phyloP scores from a whole-genome alignment of 2,888 invertebrate genomes.

The Agrotis segetum region DNA sequence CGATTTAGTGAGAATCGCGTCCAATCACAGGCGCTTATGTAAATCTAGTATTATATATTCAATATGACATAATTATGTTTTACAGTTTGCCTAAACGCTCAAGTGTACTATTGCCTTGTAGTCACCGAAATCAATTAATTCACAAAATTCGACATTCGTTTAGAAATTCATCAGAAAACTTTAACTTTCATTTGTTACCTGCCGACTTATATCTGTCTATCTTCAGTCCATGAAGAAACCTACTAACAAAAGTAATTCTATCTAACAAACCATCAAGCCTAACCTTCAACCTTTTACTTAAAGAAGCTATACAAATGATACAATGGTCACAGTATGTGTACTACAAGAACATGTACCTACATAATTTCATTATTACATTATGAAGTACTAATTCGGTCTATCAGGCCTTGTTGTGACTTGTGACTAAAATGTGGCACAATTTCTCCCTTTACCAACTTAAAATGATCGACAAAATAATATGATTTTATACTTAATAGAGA shows the following conservation, averaged over 20 bases:
- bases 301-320: constrained; percentile 15
- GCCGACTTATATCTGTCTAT: not conserved
- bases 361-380: not conserved
- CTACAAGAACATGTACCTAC: not conserved
- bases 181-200: not conserved
- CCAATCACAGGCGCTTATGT: too few relatives aligned
- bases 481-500: too few relatives aligned
- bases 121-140: not conserved
- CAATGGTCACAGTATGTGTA: not conserved
- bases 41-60: too few relatives aligned
- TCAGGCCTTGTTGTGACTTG: too few relatives aligned
- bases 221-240: not conserved
- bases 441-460: not conserved
- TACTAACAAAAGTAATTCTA: not conserved
- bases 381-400: not conserved
- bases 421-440: too few relatives aligned
- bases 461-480: not conserved
- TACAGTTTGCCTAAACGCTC: not conserved
- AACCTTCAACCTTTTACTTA: constrained; percentile 17
- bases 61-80: not conserved
- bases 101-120: not conserved
- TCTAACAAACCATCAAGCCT: not conserved
- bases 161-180: not conserved
- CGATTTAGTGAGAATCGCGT: too few relatives aligned
- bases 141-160: not conserved